Conservation (phyloP, 1,140 invertebrate species). For the Eulimnadia texana region DNA sequence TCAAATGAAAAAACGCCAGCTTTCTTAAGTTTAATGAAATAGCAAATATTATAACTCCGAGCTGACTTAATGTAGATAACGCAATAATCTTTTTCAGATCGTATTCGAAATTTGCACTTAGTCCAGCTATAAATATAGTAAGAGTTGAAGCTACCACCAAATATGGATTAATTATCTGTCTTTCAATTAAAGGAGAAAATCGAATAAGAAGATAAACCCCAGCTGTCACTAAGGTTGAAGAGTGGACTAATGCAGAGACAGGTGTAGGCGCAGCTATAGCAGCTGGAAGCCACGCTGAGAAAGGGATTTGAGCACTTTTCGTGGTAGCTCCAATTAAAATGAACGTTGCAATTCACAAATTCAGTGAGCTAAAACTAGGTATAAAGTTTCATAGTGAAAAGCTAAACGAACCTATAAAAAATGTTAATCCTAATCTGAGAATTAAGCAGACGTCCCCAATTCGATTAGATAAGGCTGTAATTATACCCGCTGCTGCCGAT, state of each 20-base stretch:
- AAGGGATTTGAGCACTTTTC: slow-evolving; percentile 57
- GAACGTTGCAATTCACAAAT: too few relatives aligned
- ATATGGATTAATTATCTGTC: slow-evolving; percentile 25
- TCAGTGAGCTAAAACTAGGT: neutral
- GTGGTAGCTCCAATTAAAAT: slow-evolving; percentile 40
- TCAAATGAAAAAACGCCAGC: slow-evolving; percentile 44
- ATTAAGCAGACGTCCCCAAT: slow-evolving; percentile 42
- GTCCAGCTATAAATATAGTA: slow-evolving; percentile 43
- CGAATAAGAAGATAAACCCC: slow-evolving; percentile 53
- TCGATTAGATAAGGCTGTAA: slow-evolving; percentile 45
- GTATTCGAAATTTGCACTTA: slow-evolving; percentile 42
- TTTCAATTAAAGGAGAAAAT: slow-evolving; percentile 30
- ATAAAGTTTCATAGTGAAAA: slow-evolving; percentile 39
- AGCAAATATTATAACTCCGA: slow-evolving; percentile 46
- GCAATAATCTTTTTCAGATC: slow-evolving; percentile 57
- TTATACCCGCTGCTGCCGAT: slow-evolving; percentile 42
- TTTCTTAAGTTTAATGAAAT: slow-evolving; percentile 31
- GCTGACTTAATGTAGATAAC: slow-evolving; percentile 50
- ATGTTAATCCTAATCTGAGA: slow-evolving; percentile 34
- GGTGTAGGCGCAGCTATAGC: slow-evolving; percentile 53
- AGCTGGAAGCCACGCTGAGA: slow-evolving; percentile 49
- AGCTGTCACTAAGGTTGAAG: slow-evolving; percentile 53
- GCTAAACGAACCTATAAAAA: neutral
- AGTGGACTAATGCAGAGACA: slow-evolving; percentile 55
- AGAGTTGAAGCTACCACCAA: slow-evolving; percentile 32